Conservation (phyloP, 1,140 invertebrate genomes). For the Euwallacea similis region DNA sequence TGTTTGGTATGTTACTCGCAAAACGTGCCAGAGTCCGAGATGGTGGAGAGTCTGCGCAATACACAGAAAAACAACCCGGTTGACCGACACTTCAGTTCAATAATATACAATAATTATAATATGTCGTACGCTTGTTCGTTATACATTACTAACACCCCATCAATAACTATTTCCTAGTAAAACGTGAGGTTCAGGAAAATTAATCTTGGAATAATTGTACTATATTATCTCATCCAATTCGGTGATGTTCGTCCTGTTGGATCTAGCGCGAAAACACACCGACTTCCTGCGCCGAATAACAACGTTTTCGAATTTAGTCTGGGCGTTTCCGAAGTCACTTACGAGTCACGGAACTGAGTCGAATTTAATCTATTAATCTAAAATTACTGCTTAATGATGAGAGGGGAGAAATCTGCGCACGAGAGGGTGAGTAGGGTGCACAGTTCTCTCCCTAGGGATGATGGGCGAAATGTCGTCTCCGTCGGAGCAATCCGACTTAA, state of each 20-base stretch:
- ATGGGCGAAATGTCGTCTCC: too few species aligned
- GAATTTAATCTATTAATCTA: slow-evolving; percentile 16
- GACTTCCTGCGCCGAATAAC: slow-evolving; percentile 25
- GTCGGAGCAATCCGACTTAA: too few species aligned
- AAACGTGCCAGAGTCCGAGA: slow-evolving; percentile 36
- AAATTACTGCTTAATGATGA: slow-evolving; percentile 1
- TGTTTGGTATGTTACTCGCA: slow-evolving; percentile 37
- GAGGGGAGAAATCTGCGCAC: slow-evolving; percentile 13
- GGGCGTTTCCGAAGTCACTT: slow-evolving; percentile 26
- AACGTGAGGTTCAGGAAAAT: slow-evolving; percentile 37
- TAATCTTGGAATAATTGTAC: slow-evolving; percentile 36
- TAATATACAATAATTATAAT: slow-evolving; percentile 35
- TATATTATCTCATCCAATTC: slow-evolving; percentile 32
- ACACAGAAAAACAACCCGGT: slow-evolving; percentile 34
- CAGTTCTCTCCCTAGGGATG: too few species aligned
- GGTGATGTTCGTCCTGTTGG: slow-evolving; percentile 18
- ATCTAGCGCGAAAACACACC: slow-evolving; percentile 27
- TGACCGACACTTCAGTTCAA: slow-evolving; percentile 39
- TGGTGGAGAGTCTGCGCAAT: slow-evolving; percentile 32
- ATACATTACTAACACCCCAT: slow-evolving; percentile 44
- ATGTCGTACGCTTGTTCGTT: slow-evolving; percentile 29
- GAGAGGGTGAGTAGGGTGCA: slow-evolving; percentile 25
- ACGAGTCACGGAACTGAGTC: slow-evolving; percentile 26
- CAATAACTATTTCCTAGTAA: slow-evolving; percentile 37
- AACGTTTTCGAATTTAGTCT: slow-evolving; percentile 25